Conservation (phyloP, 2,113 vertebrate species). For the Gymnogyps californianus region DNA sequence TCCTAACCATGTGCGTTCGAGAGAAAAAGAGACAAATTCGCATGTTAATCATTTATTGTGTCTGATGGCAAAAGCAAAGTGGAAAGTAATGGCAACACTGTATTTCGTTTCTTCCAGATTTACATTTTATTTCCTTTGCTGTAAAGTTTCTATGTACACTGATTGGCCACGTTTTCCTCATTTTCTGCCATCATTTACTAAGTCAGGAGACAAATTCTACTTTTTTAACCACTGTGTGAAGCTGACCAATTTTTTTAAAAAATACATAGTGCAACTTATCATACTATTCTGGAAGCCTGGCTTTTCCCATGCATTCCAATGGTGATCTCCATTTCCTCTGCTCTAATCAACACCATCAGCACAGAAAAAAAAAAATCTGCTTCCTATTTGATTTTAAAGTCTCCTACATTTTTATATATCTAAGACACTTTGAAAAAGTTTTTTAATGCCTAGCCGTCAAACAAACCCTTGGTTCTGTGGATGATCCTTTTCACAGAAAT, state of each 20-base stretch:
- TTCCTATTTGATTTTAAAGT: conserved; percentile 30
- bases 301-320: conserved; percentile 60
- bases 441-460: neutral
- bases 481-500: neutral
- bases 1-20: neutral
- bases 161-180: neutral
- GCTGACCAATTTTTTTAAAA: neutral
- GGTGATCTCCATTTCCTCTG: conserved; percentile 50
- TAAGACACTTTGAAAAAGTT: neutral
- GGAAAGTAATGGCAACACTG: neutral
- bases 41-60: neutral
- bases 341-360: conserved; percentile 56
- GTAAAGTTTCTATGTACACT: neutral
- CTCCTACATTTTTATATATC: neutral
- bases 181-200: neutral
- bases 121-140: neutral
- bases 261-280: neutral
- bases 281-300: neutral
- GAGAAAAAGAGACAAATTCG: neutral
- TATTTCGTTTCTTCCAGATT: neutral
- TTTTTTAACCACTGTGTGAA: neutral
- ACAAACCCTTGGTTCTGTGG: neutral
- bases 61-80: neutral
- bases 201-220: neutral
- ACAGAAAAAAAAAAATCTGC: neutral